Evolutionary conservation across 2,888 invertebrate genomes (phyloP).

Genomic region (Marronus borbonicus): DNA sequence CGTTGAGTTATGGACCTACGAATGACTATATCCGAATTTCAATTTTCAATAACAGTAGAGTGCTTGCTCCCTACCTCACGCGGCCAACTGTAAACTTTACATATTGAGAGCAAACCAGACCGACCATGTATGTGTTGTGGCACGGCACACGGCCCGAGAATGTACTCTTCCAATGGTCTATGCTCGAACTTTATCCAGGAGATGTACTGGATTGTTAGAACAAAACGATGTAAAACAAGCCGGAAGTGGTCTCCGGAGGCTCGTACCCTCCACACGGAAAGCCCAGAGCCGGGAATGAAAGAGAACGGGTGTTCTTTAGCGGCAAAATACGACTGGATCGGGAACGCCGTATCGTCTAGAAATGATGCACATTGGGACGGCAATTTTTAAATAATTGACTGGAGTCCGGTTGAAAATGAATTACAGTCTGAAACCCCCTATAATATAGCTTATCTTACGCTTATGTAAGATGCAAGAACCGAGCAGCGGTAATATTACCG

Average conservation of each 20-base stretch:
- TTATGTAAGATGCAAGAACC: conserved; percentile 65
- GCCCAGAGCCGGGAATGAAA: conserved; percentile 56
- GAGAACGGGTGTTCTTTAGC: conserved; percentile 64
- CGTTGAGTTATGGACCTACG: conserved; percentile 68
- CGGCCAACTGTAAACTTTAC: conserved; percentile 45
- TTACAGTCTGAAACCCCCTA: conserved; percentile 66
- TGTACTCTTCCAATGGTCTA: conserved; percentile 12
- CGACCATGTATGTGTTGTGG: conserved; percentile 4
- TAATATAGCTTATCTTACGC: conserved; percentile 64
- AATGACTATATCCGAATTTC: conserved; percentile 68
- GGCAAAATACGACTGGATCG: conserved; percentile 70
- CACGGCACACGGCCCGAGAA: conserved; percentile 3
- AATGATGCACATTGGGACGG: conserved; percentile 71
- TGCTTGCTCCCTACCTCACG: conserved; percentile 56
- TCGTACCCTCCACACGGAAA: conserved; percentile 62
- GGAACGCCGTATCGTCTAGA: conserved; percentile 67
- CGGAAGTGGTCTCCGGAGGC: conserved; percentile 68
- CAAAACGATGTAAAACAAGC: conserved; percentile 73
- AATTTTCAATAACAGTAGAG: conserved; percentile 70
- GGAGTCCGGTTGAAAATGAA: conserved; percentile 73
- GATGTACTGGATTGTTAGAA: conserved; percentile 71
- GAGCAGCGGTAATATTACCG: conserved; percentile 61
- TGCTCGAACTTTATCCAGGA: conserved; percentile 32
- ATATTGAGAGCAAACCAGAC: conserved; percentile 38
- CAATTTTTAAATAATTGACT: conserved; percentile 74